phyloP scores from a whole-genome alignment of 2,113 vertebrate genomes.

The Anhinga rufa region DNA sequence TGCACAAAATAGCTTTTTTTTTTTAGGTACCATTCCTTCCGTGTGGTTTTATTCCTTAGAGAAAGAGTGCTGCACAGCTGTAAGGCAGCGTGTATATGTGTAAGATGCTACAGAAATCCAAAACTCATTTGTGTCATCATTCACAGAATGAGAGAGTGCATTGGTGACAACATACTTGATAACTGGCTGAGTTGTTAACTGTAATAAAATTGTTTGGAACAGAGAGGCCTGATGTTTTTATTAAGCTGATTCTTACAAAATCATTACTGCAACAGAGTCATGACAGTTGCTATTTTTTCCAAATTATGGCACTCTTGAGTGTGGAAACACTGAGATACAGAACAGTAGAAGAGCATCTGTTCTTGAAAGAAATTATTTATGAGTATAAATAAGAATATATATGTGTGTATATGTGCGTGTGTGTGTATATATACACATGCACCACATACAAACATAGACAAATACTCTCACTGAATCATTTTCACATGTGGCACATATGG shows the following conservation, averaged over 20 bases:
- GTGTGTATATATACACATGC: fast-evolving
- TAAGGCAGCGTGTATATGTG: background rate
- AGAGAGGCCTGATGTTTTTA: background rate
- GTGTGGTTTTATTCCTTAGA: background rate
- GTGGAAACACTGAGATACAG: background rate
- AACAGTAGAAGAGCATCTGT: background rate
- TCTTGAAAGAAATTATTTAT: background rate
- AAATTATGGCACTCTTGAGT: background rate
- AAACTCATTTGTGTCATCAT: background rate
- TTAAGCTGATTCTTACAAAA: background rate
- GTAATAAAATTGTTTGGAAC: conserved; percentile 5
- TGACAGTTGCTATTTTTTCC: background rate
- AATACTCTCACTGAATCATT: background rate
- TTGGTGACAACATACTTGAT: background rate
- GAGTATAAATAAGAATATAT: background rate
- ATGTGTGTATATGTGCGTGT: fast-evolving
- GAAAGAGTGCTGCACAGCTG: background rate
- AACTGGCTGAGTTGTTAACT: conserved; percentile 17
- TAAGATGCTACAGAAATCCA: background rate
- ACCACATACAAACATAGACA: background rate
- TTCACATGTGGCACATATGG: background rate
- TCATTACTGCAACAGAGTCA: background rate
- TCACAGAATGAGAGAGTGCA: background rate
- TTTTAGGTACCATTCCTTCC: background rate
- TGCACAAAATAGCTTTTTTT: background rate